Conservation (phyloP, 2,888 invertebrate genomes). For the Eledona agricola region DNA sequence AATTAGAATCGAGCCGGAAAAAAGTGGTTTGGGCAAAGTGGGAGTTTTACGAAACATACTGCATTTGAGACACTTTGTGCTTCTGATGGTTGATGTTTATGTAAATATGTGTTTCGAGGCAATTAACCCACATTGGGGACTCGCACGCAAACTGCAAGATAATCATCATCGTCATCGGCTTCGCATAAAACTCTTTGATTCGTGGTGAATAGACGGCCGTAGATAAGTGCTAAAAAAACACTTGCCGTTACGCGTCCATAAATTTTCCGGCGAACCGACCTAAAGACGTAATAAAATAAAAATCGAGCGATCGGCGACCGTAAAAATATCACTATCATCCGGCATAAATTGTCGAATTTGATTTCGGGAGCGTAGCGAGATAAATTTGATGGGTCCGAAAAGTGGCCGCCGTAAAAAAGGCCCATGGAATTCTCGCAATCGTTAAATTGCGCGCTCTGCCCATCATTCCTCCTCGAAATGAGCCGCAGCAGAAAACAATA, state of each 20-base stretch:
- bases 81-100: slow-evolving; percentile 3
- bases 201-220: too few species aligned
- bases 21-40: too few species aligned
- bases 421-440: slow-evolving; percentile 38
- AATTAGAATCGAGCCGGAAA: too few species aligned
- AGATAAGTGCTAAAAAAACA: neutral
- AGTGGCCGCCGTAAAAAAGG: slow-evolving; percentile 23
- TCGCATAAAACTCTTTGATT: slow-evolving; percentile 3
- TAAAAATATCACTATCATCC: slow-evolving; percentile 25
- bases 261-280: slow-evolving; percentile 12
- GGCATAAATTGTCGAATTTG: slow-evolving; percentile 23
- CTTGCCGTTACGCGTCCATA: slow-evolving; percentile 16
- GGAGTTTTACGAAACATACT: too few species aligned
- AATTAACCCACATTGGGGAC: slow-evolving; percentile 4
- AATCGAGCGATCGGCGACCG: slow-evolving; percentile 20
- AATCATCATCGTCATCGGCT: neutral
- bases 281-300: slow-evolving; percentile 27
- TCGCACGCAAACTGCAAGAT: neutral
- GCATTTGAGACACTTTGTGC: too few species aligned
- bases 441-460: slow-evolving; percentile 42
- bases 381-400: slow-evolving; percentile 23
- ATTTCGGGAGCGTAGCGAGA: slow-evolving; percentile 19
- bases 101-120: neutral
- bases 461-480: slow-evolving; percentile 45
- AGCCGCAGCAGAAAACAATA: slow-evolving; percentile 53